phyloP scores from a whole-genome alignment of 2,797 vertebrate species.

The Centropyge bicolor region DNA sequence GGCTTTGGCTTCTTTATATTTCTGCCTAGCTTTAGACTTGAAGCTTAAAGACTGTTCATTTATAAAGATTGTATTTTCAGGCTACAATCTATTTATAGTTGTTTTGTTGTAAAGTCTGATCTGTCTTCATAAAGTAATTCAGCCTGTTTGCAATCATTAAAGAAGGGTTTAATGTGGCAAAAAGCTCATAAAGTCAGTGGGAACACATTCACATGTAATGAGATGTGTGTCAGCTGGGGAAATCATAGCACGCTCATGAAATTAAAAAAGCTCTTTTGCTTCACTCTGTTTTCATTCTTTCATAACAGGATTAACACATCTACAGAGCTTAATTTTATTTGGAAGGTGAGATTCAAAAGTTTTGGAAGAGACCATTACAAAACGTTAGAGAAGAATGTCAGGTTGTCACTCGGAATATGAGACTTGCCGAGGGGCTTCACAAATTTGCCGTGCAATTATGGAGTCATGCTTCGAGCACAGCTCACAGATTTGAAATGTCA shows the following conservation, averaged over 20 bases:
- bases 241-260: slow-evolving; percentile 31
- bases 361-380: neutral
- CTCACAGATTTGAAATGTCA: slow-evolving; percentile 26
- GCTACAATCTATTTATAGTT: neutral
- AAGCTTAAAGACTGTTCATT: neutral
- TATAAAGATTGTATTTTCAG: neutral
- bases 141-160: slow-evolving; percentile 16
- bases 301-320: slow-evolving; percentile 23
- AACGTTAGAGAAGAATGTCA: slow-evolving; percentile 18
- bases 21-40: slow-evolving; percentile 1
- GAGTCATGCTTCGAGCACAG: slow-evolving; percentile 1
- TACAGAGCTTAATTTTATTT: slow-evolving; percentile 6
- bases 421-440: slow-evolving; percentile 8
- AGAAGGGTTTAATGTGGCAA: slow-evolving; percentile 11
- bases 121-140: slow-evolving; percentile 17
- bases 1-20: slow-evolving; percentile 1
- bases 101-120: slow-evolving; percentile 2
- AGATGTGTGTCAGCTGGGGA: slow-evolving; percentile 38
- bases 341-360: neutral
- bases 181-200: slow-evolving; percentile 28
- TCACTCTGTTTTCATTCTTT: neutral
- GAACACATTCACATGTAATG: slow-evolving; percentile 28
- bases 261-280: slow-evolving; percentile 16
- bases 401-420: neutral
- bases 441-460: slow-evolving; percentile 38